Percentiles rank a stretch among this genome's conserved stretches.
Evolutionary conservation across 2,888 invertebrate species (phyloP).

Genomic region (Aporophyla lueneburgensis): DNA sequence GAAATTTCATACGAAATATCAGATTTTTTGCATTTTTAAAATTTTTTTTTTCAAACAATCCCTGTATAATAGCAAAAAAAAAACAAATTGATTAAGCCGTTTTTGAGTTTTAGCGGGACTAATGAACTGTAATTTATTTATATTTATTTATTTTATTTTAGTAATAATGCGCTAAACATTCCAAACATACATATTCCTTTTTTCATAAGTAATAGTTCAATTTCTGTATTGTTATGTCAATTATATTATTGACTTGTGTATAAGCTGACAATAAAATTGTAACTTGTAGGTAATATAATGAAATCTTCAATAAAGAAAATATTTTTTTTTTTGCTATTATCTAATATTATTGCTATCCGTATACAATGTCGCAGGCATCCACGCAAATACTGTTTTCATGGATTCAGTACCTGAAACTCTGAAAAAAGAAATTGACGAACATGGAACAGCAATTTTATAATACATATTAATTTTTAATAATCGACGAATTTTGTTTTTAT

Average conservation of each 20-base stretch:
- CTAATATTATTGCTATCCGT: not conserved
- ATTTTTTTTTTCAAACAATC: too few species aligned
- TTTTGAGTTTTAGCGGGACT: too few species aligned
- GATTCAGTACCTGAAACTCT: not conserved
- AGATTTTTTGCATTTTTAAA: too few species aligned
- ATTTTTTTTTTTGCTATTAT: not conserved
- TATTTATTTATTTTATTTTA: not conserved
- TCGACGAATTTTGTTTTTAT: too few species aligned
- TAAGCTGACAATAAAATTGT: slow-evolving; percentile 45
- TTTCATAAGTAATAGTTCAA: not conserved
- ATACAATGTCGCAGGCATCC: too few species aligned
- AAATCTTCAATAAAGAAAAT: not conserved
- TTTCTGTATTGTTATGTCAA: slow-evolving; percentile 33
- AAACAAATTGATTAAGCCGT: too few species aligned
- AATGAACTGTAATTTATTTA: too few species aligned
- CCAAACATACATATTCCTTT: slow-evolving; percentile 43
- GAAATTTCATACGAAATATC: too few species aligned
- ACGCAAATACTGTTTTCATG: not conserved
- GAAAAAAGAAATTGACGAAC: too few species aligned
- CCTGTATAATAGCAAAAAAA: too few species aligned
- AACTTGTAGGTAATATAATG: slow-evolving; percentile 12
- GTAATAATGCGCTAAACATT: slow-evolving; percentile 39
- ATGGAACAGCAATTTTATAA: too few species aligned
- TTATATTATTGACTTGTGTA: slow-evolving; percentile 24
- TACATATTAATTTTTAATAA: too few species aligned